phyloP scores from a whole-genome alignment of 2,888 invertebrate species.

The Dryomyza anilis region DNA sequence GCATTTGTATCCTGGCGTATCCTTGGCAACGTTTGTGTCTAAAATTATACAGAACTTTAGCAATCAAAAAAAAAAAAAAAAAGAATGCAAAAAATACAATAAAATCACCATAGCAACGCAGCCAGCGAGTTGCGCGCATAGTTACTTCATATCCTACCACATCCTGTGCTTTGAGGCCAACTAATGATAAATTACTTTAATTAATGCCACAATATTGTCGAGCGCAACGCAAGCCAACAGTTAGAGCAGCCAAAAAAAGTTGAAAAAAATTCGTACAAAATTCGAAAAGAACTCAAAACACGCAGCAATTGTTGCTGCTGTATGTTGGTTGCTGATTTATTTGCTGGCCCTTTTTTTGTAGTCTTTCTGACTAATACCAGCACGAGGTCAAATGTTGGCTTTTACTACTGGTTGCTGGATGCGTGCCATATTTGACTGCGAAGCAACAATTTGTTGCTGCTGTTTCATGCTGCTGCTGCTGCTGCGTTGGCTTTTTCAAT shows the following conservation, averaged over 20 bases:
- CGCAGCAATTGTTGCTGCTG: neutral
- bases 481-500: neutral
- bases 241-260: neutral
- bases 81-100: too few species aligned
- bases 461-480: neutral
- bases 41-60: too few species aligned
- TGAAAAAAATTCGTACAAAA: neutral
- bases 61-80: too few species aligned
- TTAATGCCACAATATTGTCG: conserved; percentile 56
- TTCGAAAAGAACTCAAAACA: neutral
- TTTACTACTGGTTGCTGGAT: too few species aligned
- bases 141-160: too few species aligned
- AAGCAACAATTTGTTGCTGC: conserved; percentile 11
- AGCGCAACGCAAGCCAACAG: conserved; percentile 29
- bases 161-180: conserved; percentile 5
- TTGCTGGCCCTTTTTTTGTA: neutral
- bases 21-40: neutral
- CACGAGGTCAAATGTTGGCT: neutral
- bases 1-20: neutral
- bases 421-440: neutral
- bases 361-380: neutral
- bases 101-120: neutral
- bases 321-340: conserved; percentile 4
- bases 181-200: conserved; percentile 58
- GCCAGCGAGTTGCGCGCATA: neutral